These are phyloP conservation scores for Drosophila rufa DNA, from an alignment of 1,140 invertebrate species.

Conservation along the genomic window DNA sequence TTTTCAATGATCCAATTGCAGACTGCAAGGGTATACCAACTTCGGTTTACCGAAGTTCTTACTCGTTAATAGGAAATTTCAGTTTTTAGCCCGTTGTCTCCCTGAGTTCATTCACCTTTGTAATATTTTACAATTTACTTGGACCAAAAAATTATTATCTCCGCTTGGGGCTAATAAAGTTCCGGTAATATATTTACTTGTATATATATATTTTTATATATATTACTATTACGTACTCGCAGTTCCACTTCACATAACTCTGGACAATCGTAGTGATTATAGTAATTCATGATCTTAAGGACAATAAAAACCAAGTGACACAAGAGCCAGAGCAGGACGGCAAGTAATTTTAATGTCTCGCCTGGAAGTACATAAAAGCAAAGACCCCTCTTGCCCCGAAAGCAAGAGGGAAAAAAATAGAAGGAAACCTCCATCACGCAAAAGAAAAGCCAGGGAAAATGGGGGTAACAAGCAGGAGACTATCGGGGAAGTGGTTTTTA, in stretches of 20 bases:
- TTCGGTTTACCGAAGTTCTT: no score
- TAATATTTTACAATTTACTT: no score
- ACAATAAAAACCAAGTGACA: slow-evolving; percentile 46
- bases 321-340: neutral
- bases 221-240: neutral
- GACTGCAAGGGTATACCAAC: no score
- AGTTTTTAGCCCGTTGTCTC: no score
- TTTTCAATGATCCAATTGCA: no score
- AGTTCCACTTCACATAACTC: slow-evolving; percentile 25
- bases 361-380: slow-evolving; percentile 48
- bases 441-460: slow-evolving; percentile 16
- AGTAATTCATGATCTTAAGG: slow-evolving; percentile 44
- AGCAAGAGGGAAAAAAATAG: neutral
- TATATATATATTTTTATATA: no score
- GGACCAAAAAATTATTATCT: neutral
- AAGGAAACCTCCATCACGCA: slow-evolving; percentile 21
- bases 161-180: slow-evolving; percentile 2
- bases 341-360: slow-evolving; percentile 53
- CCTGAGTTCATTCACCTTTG: no score
- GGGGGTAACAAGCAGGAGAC: slow-evolving; percentile 2
- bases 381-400: neutral
- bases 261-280: slow-evolving; percentile 44
- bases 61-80: no score
- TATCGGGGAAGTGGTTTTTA: slow-evolving; percentile 53
- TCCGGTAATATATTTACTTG: no score